Evolutionary conservation across 2,113 vertebrate species (phyloP), one percentile per base, ranked within the genome.

Genomic region (Oryzias curvinotus): DNA sequence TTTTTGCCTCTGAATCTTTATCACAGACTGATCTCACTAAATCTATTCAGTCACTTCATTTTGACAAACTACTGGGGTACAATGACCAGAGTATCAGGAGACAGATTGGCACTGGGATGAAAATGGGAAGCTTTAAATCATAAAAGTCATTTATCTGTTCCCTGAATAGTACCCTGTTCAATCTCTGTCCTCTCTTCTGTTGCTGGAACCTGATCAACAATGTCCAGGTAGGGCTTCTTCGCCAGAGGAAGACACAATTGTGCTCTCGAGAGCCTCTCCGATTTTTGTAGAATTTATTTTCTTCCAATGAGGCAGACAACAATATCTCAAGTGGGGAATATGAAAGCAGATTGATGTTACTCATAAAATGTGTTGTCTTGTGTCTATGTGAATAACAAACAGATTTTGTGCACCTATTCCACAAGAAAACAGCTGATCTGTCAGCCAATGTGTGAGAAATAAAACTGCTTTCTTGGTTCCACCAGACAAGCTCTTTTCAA

Each of bases 101-200:
- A 62, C 48, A 50, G 58, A 76, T 61, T 63, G 60, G 15, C 65
- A 57, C 48, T 5, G 21, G 70, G 76, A 71, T 71, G 71, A 71
- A 73, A 81, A 73, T 18, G 58, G 59, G 59, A 60, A 54, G 65
- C 56, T 78, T 77, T 82, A 68, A 86, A 78, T 87, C 79, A 80
- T 82, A 77, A 71, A 73, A 57, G 85, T 69, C 54, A 78, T 75
- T 78, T 71, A 73, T 76, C 69, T 68, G 62, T 23, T 47, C 64
- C 53, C 45, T 4, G 1, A 67, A 78, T 28, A 52, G 77, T 5
- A 18, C 67, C 28, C 61, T 50, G 46, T 28, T 68, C 65, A 65
- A 64, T 77, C 68, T 73, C 66, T 68, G 59, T 51, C 48, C 2
- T 62, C 75, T 63, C 69, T 81, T 68, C 72, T 67, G 66, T 74